Evolutionary conservation across 2,113 vertebrate species (phyloP).

Genomic region (Thymallus thymallus): DNA sequence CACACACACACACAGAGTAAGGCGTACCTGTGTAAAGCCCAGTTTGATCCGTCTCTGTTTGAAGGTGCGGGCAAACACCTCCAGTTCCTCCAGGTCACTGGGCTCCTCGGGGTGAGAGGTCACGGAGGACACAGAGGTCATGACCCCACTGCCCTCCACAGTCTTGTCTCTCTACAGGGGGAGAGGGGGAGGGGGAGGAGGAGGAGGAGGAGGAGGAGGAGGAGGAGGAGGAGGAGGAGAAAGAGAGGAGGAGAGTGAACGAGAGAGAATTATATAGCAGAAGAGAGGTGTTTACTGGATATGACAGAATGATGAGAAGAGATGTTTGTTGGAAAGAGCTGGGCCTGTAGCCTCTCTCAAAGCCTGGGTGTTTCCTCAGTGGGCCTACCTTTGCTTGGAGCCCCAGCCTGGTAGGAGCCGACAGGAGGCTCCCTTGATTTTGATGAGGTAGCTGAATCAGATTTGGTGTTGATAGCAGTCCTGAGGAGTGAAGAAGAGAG

Average conservation of each 20-base stretch:
- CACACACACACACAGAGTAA: background rate
- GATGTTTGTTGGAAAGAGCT: too few species aligned
- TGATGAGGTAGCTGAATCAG: slow-evolving; percentile 95
- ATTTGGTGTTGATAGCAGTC: slow-evolving; percentile 89
- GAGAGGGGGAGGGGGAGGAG: background rate
- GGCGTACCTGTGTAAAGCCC: slow-evolving; percentile 87
- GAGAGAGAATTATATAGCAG: background rate
- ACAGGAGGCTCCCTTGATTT: slow-evolving; percentile 88
- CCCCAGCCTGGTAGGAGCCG: slow-evolving; percentile 78
- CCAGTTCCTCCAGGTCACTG: slow-evolving; percentile 90
- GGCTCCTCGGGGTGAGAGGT: slow-evolving; percentile 85
- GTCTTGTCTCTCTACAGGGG: slow-evolving; percentile 75
- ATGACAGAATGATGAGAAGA: background rate
- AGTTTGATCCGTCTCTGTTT: slow-evolving; percentile 93
- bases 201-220: background rate
- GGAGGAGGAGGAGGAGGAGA: background rate
- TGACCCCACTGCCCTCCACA: slow-evolving; percentile 60
- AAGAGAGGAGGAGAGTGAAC: background rate
- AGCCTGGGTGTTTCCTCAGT: background rate
- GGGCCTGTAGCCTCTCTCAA: too few species aligned
- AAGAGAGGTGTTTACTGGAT: background rate
- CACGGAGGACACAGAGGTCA: slow-evolving; percentile 60
- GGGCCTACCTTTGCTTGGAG: slow-evolving; percentile 83
- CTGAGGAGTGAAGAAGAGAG: slow-evolving; percentile 53
- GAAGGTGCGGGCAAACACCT: slow-evolving; percentile 92